A percentile compares a stretch with the other conserved stretches of the same genome.
These are phyloP conservation scores for Phallusia fumigata DNA, from an alignment of 23 tunicate genomes.

Conservation along the genomic window DNA sequence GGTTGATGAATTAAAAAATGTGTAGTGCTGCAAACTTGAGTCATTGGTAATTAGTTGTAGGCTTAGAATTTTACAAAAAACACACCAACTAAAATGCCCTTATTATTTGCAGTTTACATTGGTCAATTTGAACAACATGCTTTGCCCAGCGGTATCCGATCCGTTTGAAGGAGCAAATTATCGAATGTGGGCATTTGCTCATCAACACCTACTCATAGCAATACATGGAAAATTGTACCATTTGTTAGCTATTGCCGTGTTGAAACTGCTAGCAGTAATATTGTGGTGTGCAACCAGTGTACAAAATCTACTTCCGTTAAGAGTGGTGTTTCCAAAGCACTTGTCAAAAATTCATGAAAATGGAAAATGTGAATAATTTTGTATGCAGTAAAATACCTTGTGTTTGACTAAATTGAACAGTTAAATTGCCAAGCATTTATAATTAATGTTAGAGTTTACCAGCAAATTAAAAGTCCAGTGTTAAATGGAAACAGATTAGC, in stretches of 20 bases:
- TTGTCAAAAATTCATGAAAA: not conserved
- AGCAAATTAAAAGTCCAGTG: no score
- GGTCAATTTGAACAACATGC: constrained; percentile 84
- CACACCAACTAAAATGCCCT: no score
- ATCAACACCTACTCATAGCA: constrained; percentile 69
- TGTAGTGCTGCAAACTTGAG: no score
- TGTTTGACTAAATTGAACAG: no score
- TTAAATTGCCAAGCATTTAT: no score
- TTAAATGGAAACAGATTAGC: no score
- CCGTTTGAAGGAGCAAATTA: constrained; percentile 79
- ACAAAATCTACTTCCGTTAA: not conserved
- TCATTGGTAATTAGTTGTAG: no score
- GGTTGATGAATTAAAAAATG: no score
- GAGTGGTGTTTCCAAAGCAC: constrained; percentile 6
- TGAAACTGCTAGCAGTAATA: not conserved
- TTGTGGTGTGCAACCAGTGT: not conserved
- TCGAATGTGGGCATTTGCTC: constrained; percentile 85
- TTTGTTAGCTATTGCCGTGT: constrained; percentile 18
- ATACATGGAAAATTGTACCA: constrained; percentile 74
- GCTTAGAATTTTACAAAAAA: no score
- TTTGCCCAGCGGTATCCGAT: constrained; percentile 89
- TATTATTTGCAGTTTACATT: constrained; percentile 65
- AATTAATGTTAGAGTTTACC: no score
- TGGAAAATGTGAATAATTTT: no score
- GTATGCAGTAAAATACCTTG: no score